phyloP scores from a whole-genome alignment of 2,797 vertebrate genomes.

The Pangasius krempfi region DNA sequence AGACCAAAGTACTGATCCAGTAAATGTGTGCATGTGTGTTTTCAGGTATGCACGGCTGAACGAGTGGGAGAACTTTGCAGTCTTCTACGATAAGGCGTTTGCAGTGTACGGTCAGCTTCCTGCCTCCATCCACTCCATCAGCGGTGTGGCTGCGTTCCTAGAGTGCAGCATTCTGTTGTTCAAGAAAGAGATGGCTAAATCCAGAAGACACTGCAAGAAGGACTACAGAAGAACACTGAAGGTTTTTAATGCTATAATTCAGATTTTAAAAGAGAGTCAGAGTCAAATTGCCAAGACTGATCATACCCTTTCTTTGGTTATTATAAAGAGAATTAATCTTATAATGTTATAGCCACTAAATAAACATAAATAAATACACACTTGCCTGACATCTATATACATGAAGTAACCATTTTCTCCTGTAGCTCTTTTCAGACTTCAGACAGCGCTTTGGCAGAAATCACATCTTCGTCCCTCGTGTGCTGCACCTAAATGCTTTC shows the following conservation, averaged over 20 bases:
- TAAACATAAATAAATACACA: too few relatives aligned
- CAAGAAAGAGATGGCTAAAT: slow-evolving; percentile 39
- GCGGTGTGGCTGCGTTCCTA: slow-evolving; percentile 28
- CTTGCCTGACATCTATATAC: too few relatives aligned
- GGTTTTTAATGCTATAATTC: slow-evolving; percentile 8
- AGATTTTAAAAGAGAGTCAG: background rate
- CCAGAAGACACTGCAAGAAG: slow-evolving; percentile 11
- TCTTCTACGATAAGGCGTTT: slow-evolving; percentile 27
- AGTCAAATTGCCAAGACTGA: too few relatives aligned
- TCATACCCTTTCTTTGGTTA: too few relatives aligned
- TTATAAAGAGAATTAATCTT: too few relatives aligned
- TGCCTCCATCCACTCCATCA: slow-evolving; percentile 21
- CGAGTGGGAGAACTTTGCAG: slow-evolving; percentile 26
- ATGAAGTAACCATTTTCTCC: too few relatives aligned
- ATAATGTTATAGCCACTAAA: too few relatives aligned
- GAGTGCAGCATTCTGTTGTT: slow-evolving; percentile 41
- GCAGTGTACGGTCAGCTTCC: background rate
- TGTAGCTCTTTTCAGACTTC: slow-evolving; percentile 31
- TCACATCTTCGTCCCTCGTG: background rate
- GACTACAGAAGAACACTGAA: slow-evolving; percentile 40
- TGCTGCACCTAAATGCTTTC: slow-evolving; percentile 23
- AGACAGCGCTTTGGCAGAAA: slow-evolving; percentile 9
- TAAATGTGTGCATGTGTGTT: background rate
- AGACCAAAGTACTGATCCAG: background rate
- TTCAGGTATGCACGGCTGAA: slow-evolving; percentile 32